These are phyloP conservation scores for Neolamprologus cancellatus DNA, from an alignment of 2,113 vertebrate genomes.

Conservation along the genomic window DNA sequence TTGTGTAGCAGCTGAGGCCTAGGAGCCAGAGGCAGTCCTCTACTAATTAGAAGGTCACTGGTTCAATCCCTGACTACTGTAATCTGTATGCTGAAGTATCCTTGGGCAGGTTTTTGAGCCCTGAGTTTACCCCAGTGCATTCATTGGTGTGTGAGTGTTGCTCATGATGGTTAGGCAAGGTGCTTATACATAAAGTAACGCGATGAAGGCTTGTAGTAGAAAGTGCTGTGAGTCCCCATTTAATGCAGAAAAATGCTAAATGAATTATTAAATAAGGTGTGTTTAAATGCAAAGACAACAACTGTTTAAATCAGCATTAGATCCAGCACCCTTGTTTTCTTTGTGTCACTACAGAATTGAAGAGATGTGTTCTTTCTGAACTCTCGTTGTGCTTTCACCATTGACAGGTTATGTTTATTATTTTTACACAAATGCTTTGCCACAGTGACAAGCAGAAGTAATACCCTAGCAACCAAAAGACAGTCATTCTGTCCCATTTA, in stretches of 20 bases:
- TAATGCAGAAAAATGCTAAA: not conserved
- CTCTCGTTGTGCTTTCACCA: not conserved
- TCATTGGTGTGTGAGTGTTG: not conserved
- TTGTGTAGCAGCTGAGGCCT: not conserved
- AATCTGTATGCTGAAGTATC: not conserved
- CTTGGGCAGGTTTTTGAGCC: not conserved
- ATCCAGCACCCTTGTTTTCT: not conserved
- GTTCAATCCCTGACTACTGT: not conserved
- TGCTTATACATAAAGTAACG: not conserved
- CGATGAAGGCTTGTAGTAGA: not conserved
- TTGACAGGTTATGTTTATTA: conserved; percentile 43
- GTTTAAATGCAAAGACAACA: not conserved
- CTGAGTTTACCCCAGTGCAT: not conserved
- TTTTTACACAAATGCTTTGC: conserved; percentile 38
- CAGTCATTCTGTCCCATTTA: conserved; percentile 44
- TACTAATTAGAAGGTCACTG: not conserved
- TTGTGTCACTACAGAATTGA: not conserved
- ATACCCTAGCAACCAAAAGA: conserved; percentile 28
- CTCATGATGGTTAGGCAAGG: not conserved
- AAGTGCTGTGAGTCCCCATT: not conserved
- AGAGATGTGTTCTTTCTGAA: not conserved
- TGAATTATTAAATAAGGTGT: not conserved
- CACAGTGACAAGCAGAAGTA: conserved; percentile 5
- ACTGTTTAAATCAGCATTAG: not conserved
- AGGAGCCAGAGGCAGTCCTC: not conserved